Percentiles rank a stretch among this genome's conserved stretches.
These are phyloP conservation scores for Habroteleia sp. DNA, from an alignment of 2,888 invertebrate species.

Conservation along the genomic window DNA sequence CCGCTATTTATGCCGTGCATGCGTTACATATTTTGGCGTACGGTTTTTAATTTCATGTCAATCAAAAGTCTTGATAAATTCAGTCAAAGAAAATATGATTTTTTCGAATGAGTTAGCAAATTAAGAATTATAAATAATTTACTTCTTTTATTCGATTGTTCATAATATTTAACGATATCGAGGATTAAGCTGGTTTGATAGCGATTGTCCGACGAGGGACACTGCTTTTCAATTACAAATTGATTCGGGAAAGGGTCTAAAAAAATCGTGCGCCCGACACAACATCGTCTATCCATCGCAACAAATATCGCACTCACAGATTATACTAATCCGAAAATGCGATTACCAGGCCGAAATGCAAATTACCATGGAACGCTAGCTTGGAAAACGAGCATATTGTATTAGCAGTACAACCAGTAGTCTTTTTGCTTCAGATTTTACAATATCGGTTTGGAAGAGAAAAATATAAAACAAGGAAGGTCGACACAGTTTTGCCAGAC, in stretches of 20 bases:
- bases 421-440: conserved; percentile 16
- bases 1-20: conserved; percentile 12
- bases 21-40: conserved; percentile 11
- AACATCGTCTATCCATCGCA: conserved; percentile 36
- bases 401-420: conserved; percentile 12
- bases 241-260: conserved; percentile 26
- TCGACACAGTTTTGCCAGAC: no score
- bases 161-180: conserved; percentile 15
- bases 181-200: conserved; percentile 50
- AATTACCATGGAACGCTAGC: conserved; percentile 31
- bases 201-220: conserved; percentile 34
- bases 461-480: conserved; percentile 5
- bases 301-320: conserved; percentile 57
- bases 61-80: no score
- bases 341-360: conserved; percentile 49
- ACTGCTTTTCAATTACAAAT: conserved; percentile 61
- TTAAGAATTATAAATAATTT: conserved; percentile 25
- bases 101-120: conserved; percentile 31
- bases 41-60: neutral
- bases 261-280: conserved; percentile 44
- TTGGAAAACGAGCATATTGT: conserved; percentile 48
- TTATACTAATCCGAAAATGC: conserved; percentile 56
- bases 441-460: neutral
- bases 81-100: no score
- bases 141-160: conserved; percentile 26